Conservation (phyloP, 2,888 invertebrate genomes). For the Macaria liturata region DNA sequence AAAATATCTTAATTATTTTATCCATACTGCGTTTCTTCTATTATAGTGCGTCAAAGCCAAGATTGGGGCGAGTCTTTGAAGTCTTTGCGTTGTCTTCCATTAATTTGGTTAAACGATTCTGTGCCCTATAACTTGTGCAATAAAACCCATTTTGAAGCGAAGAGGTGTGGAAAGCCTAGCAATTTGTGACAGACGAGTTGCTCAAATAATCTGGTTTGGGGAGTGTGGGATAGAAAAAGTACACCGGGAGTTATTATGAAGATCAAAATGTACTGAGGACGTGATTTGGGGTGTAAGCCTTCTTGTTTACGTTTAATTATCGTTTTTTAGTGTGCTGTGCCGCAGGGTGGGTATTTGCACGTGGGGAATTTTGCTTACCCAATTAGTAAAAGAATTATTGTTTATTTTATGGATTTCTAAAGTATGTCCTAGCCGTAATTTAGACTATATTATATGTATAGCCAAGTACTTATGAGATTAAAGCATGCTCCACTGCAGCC, state of each 20-base stretch:
- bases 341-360: no score
- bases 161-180: constrained; percentile 14
- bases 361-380: no score
- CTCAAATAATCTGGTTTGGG: constrained; percentile 21
- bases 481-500: no score
- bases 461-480: no score
- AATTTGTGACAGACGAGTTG: constrained; percentile 25
- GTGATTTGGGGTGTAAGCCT: no score
- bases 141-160: constrained; percentile 23
- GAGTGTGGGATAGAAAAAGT: constrained; percentile 2
- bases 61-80: constrained; percentile 33
- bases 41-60: constrained; percentile 27
- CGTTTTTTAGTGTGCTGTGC: no score
- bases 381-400: no score
- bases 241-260: not conserved
- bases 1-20: no score
- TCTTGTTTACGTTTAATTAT: no score
- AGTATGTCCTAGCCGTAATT: no score
- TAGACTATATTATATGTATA: no score
- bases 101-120: constrained; percentile 30
- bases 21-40: constrained; percentile 8
- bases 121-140: constrained; percentile 25
- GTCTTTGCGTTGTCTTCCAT: constrained; percentile 27
- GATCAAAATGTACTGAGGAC: not conserved
- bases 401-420: no score